A percentile compares a stretch with the other conserved stretches of the same genome.
Conservation (phyloP, 2,113 vertebrate species). For the Hippocampus guttulatus region DNA sequence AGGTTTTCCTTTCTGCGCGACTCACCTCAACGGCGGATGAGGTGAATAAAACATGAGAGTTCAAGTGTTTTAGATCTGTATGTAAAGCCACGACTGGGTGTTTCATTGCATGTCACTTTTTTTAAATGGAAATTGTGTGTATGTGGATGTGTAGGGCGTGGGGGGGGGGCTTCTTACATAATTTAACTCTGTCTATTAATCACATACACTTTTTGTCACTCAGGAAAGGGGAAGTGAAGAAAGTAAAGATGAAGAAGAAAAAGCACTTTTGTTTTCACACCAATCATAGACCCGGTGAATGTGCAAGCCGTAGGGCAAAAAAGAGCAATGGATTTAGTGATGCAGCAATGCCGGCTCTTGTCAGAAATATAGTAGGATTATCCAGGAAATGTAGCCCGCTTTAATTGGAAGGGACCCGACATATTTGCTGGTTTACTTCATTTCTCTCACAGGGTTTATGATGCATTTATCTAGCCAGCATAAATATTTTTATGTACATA, state of each 20-base stretch:
- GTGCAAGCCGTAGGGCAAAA: background rate
- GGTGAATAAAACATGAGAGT: constrained; percentile 10
- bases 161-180: background rate
- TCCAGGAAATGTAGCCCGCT: background rate
- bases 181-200: background rate
- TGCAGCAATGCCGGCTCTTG: background rate
- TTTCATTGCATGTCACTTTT: constrained; percentile 3
- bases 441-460: background rate
- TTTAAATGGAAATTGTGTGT: background rate
- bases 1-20: constrained; percentile 34
- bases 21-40: constrained; percentile 23
- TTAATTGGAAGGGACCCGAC: background rate
- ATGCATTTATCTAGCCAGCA: background rate
- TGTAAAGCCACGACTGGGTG: background rate
- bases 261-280: background rate
- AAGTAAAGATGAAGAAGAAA: background rate
- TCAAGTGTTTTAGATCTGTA: background rate
- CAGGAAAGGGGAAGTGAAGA: background rate
- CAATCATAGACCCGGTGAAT: background rate
- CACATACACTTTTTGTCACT: too few species aligned
- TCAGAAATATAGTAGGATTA: background rate
- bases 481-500: background rate
- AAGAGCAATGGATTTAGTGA: background rate
- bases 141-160: too few species aligned
- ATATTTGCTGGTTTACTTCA: background rate